Percentiles rank a stretch among this genome's conserved stretches.
These are phyloP conservation scores for Engraulis encrasicolus DNA, from an alignment of 2,113 vertebrate species.

Conservation along the genomic window DNA sequence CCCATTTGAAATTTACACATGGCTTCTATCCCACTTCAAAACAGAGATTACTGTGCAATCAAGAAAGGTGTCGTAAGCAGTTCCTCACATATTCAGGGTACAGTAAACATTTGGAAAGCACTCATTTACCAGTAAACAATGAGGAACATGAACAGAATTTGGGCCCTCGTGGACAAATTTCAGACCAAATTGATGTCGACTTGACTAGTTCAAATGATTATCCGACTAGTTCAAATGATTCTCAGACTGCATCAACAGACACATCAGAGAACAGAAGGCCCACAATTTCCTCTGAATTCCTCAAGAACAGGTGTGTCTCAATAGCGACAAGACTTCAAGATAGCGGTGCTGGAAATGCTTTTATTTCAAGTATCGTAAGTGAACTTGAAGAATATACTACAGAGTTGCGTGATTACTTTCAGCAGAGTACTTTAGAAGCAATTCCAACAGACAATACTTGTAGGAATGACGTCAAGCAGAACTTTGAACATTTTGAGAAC, in stretches of 20 bases:
- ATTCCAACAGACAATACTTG: not conserved
- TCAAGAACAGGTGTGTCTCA: not conserved
- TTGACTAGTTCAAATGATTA: not conserved
- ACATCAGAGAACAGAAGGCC: not conserved
- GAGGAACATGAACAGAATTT: constrained; percentile 3
- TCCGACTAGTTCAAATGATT: too few relatives aligned
- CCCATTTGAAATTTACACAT: constrained; percentile 34
- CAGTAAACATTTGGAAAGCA: constrained; percentile 36
- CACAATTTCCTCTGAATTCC: constrained; percentile 26
- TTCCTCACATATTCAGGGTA: constrained; percentile 35
- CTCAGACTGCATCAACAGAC: not conserved
- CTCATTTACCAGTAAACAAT: constrained; percentile 14
- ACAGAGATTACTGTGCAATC: constrained; percentile 38
- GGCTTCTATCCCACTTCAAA: not conserved
- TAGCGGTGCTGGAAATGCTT: not conserved
- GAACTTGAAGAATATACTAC: not conserved
- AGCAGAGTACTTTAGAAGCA: not conserved
- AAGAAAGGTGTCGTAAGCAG: constrained; percentile 35
- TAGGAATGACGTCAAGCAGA: not conserved
- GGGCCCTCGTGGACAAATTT: not conserved
- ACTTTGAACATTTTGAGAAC: not conserved
- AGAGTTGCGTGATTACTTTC: not conserved
- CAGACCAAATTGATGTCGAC: not conserved
- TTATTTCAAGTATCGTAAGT: not conserved
- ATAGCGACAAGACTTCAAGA: not conserved